Evolutionary conservation across 2,113 vertebrate genomes (phyloP).

Genomic region (Tachysurus vachellii): DNA sequence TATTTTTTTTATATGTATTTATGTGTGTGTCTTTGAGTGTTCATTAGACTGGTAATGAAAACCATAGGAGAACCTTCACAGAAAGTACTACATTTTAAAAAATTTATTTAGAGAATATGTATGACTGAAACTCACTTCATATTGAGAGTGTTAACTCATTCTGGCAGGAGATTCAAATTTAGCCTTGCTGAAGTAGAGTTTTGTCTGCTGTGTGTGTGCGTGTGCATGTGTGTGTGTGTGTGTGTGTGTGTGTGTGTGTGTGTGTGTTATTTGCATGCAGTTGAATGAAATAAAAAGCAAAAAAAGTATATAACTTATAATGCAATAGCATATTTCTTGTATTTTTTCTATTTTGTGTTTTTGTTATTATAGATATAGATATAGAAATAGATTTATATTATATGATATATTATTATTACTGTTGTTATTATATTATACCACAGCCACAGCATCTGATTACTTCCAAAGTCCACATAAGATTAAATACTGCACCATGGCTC

Average conservation of each 20-base stretch:
- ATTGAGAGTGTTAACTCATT: background rate
- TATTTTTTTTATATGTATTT: background rate
- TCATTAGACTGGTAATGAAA: background rate
- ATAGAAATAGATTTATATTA: no score
- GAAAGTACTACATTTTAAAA: no score
- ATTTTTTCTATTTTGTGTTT: background rate
- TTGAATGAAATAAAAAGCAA: background rate
- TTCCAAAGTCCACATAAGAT: background rate
- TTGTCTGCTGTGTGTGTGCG: constrained; percentile 29
- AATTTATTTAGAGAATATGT: background rate
- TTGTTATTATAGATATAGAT: background rate
- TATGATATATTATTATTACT: background rate
- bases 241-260: background rate
- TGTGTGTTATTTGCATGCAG: background rate
- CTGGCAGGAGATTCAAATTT: constrained; percentile 59
- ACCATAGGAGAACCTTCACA: background rate
- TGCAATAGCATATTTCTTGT: background rate
- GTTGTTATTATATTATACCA: constrained; percentile 8
- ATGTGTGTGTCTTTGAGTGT: background rate
- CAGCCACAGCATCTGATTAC: constrained; percentile 34
- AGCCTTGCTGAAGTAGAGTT: constrained; percentile 63
- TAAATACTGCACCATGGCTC: constrained; percentile 61
- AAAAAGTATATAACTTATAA: background rate
- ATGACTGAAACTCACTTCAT: background rate
- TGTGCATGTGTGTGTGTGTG: background rate